Evolutionary conservation across 92 coral and sea anemone species (phyloP), one percentile per base, ranked within the genome.

Genomic region (Palythoa grandis): DNA sequence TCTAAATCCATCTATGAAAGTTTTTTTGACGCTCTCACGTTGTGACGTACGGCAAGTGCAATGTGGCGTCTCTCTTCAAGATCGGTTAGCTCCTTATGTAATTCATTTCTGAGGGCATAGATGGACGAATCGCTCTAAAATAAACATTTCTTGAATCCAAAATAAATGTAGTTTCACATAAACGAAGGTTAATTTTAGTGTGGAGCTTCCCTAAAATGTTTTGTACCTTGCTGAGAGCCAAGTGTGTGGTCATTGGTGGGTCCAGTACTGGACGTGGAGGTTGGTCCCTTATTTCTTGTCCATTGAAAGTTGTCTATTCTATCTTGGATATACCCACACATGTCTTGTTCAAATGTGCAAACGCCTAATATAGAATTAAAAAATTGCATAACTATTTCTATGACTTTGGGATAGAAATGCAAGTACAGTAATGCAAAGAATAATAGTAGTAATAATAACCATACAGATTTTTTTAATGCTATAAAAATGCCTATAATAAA

Each of bases 231-330:
- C 13, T 77, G 7, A 58, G 93, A 88, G 39, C 98, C 96, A 17
- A 89, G 91, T 16, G 98, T 91, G 87, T 96, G 98, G 80, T 96
- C 98, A 5, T 52, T 69, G 2, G 25, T 8, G 3, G 98, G 98
- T 3, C 98, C 98, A 35, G 98, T 96, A 5, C 87, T 82, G 11
- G 87, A 7, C 11, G 98, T 92, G 11, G 93, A 86, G 1, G 98
- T 94, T 2, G 69, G 15, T 1, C 98, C 98, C 69, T 83, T 85
- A 48, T 65, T 56, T 13, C 98, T 94, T 12, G 48, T 77, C 98
- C 98, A 96, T 20, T 90, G 73, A 87, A 93, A 93, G 22, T 38
- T 43, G 67, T 89, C 74, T 61, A 88, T 58, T 14, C 37, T 74
- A 52, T 90, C 95, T 74, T 94, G 93, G 1, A 50, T 73, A 79